Evolutionary conservation across 1,140 invertebrate species (phyloP).

Genomic region (Phymastichus coffea): DNA sequence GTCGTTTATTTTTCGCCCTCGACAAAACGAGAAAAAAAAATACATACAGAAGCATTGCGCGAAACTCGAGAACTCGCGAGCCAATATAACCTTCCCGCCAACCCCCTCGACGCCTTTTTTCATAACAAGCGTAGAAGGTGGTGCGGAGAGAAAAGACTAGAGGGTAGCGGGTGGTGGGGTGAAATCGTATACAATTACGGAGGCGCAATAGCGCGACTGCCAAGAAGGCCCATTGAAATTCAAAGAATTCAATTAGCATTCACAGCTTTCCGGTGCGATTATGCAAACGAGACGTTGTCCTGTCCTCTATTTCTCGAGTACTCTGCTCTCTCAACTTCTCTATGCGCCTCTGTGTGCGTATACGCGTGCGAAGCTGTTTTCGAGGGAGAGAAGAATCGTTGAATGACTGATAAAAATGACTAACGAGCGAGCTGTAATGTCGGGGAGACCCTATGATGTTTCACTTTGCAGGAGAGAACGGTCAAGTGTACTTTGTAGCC

Average conservation of each 20-base stretch:
- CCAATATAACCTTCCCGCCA: no score
- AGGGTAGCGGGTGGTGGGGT: no score
- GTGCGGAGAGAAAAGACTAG: no score
- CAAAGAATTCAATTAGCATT: conserved; percentile 29
- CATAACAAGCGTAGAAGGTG: no score
- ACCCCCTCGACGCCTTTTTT: no score
- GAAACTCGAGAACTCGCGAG: no score
- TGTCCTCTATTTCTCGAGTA: neutral
- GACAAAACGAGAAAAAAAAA: no score
- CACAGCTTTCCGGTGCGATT: conserved; percentile 6
- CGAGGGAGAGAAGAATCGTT: conserved; percentile 5
- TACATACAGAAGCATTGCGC: no score
- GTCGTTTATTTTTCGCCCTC: no score
- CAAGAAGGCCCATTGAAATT: conserved; percentile 18
- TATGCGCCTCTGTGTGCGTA: conserved; percentile 25
- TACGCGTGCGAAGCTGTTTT: neutral
- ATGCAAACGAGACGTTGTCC: conserved; percentile 22
- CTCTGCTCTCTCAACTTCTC: neutral
- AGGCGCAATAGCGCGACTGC: neutral
- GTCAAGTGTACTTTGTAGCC: no score
- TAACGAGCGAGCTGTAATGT: conserved; percentile 25
- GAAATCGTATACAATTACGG: conserved; percentile 14
- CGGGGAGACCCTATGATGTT: conserved; percentile 8
- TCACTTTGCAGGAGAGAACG: no score
- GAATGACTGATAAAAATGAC: conserved; percentile 30